Evolutionary conservation across 1,140 invertebrate species (phyloP).

Genomic region (Theocolax elegans): DNA sequence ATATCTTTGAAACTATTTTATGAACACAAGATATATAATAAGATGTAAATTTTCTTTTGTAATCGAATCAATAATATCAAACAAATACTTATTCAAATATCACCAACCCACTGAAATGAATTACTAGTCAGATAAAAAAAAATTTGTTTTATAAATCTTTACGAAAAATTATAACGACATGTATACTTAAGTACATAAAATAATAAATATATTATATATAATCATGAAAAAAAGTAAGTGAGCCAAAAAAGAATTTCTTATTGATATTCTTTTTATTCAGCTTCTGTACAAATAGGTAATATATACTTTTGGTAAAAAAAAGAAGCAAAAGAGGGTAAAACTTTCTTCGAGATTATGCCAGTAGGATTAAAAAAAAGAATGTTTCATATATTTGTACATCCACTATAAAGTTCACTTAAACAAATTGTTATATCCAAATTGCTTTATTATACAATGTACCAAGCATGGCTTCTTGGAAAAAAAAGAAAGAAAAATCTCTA

Average conservation of each 20-base stretch:
- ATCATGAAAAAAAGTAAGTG: conserved; percentile 15
- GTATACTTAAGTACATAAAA: conserved; percentile 28
- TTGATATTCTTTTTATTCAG: conserved; percentile 30
- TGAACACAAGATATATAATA: conserved; percentile 3
- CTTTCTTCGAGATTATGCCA: conserved; percentile 26
- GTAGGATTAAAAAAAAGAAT: conserved; percentile 26
- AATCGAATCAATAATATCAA: conserved; percentile 23
- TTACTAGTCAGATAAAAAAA: conserved; percentile 39
- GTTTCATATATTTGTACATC: conserved; percentile 39
- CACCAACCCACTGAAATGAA: conserved; percentile 27
- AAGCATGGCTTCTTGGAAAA: conserved; percentile 25
- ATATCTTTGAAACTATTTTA: conserved; percentile 34
- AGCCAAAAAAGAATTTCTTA: conserved; percentile 23
- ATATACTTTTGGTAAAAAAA: conserved; percentile 26
- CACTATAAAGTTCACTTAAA: conserved; percentile 17
- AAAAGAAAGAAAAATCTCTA: conserved; percentile 20
- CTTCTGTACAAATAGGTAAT: conserved; percentile 28
- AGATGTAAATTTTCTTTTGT: conserved; percentile 11
- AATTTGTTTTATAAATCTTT: conserved; percentile 12
- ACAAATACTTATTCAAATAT: conserved; percentile 20
- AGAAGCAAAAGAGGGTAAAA: background rate
- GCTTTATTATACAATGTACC: conserved; percentile 23
- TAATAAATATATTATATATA: conserved; percentile 34
- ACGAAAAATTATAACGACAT: conserved; percentile 27
- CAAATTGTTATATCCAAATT: conserved; percentile 23